phyloP scores from a whole-genome alignment of 2,113 vertebrate genomes.

The Scomber colias region DNA sequence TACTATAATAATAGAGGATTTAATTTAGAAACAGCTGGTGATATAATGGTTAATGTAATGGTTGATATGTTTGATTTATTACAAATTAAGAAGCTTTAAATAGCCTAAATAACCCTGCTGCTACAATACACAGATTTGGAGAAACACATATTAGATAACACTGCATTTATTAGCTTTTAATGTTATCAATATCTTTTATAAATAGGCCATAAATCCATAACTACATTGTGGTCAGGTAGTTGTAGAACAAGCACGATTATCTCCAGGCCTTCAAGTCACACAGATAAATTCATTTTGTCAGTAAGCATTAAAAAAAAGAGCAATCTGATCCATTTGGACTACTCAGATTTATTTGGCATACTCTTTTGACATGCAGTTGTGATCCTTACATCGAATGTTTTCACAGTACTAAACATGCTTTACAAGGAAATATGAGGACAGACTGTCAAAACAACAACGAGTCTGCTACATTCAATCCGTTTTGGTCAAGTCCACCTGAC shows the following conservation, averaged over 20 bases:
- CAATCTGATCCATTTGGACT: conserved; percentile 36
- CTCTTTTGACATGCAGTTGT: conserved; percentile 79
- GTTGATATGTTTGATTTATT: too few relatives aligned
- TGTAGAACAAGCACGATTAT: too few relatives aligned
- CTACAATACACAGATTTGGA: not conserved
- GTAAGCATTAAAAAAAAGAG: conserved; percentile 5
- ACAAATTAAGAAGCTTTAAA: too few relatives aligned
- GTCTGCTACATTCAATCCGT: conserved; percentile 59
- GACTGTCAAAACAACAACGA: conserved; percentile 60
- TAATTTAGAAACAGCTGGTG: too few relatives aligned
- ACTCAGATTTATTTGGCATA: conserved; percentile 80
- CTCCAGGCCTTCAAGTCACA: too few relatives aligned
- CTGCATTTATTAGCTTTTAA: not conserved
- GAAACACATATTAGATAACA: not conserved
- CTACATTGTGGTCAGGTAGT: too few relatives aligned
- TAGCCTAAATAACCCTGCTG: not conserved
- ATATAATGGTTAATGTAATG: too few relatives aligned
- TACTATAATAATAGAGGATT: too few relatives aligned
- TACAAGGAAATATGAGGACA: conserved; percentile 62
- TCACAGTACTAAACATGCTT: conserved; percentile 82
- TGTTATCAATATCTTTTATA: too few relatives aligned
- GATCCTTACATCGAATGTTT: conserved; percentile 74
- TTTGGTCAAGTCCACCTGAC: conserved; percentile 55
- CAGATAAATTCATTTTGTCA: not conserved
- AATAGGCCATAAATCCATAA: too few relatives aligned